Base-by-base conservation (phyloP, 2,113 vertebrate genomes). In the Cercopithecus mona region DNA sequence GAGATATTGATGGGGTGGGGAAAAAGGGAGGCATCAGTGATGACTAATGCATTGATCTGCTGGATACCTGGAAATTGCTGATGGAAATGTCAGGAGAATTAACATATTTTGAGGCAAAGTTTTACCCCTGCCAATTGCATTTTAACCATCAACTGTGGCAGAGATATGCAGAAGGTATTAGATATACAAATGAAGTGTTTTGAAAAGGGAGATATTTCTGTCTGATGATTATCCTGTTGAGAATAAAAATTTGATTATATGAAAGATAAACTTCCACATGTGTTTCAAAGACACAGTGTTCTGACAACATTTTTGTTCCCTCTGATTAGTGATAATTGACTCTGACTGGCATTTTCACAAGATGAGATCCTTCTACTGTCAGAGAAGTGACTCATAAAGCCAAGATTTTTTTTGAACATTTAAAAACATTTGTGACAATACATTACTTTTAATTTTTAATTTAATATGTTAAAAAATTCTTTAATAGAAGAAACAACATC, bases 251-350 rank as follows among this genome's bases (percentile, higher is more conserved):
- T 48, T 35, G 23, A 85, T 84, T 80, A 52, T n/a, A 25, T 70
- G 66, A 90, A 95, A 91, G 50, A 94, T 61, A 85, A 93, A 89
- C 27, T 88, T 83, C 32, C 25, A 68, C 12, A 45, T 78, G 57
- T 88, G 43, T 81, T 30, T 89, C 64, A 92, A 76, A 80, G 89
- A 91, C 78, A 72, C 16, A 27, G 11, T 1, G 13, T 95, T 96
- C 87, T 85, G 59, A 70, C 20, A 83, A 22, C 35, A 52, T 20
- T 35, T 52, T 88, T 73, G 14, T 70, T 88, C 64, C 35, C 30
- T 32, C n/a, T 88, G 45, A 1, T 89, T 83, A 64, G 35, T 18
- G 64, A 95, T 66, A 30, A 86, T 13, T 80, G 73, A 32, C 32
- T 90, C 22, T 93, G 48, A 66, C 14, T 82, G 83, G 75, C 12